Conservation (phyloP, 2,113 vertebrate species). For the Recurvirostra avosetta region DNA sequence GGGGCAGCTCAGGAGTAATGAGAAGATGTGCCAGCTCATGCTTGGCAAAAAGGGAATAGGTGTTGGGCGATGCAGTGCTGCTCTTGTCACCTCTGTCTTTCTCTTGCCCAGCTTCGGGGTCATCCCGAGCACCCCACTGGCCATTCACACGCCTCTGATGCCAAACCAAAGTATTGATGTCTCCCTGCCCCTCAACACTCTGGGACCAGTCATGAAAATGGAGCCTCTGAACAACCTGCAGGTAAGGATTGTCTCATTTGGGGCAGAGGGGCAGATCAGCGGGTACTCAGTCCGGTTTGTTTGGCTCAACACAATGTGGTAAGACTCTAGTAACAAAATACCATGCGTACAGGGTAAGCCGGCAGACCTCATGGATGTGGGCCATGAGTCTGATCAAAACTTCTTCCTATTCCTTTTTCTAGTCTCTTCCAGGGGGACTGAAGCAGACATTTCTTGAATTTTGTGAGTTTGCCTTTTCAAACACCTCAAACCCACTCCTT, state of each 20-base stretch:
- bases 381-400: background rate
- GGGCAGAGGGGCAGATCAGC: background rate
- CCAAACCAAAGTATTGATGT: slow-evolving; percentile 96
- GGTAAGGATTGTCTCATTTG: slow-evolving; percentile 64
- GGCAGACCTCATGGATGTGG: background rate
- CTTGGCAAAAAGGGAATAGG: background rate
- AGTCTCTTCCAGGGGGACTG: background rate
- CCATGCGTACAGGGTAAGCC: rapidly evolving
- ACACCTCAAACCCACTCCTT: background rate
- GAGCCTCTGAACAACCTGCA: slow-evolving; percentile 98
- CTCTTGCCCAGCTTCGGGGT: slow-evolving; percentile 84
- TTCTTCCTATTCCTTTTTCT: background rate
- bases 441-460: background rate
- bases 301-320: background rate
- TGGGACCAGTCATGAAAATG: slow-evolving; percentile 99
- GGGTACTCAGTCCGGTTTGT: background rate
- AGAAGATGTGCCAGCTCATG: background rate
- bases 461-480: background rate
- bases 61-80: background rate
- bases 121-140: slow-evolving; percentile 92
- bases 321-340: background rate
- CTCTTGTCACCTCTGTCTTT: background rate
- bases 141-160: slow-evolving; percentile 95
- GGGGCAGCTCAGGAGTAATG: background rate
- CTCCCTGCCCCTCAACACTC: slow-evolving; percentile 93